phyloP scores from a whole-genome alignment of 2,797 vertebrate species.

The Muscicapa striata region DNA sequence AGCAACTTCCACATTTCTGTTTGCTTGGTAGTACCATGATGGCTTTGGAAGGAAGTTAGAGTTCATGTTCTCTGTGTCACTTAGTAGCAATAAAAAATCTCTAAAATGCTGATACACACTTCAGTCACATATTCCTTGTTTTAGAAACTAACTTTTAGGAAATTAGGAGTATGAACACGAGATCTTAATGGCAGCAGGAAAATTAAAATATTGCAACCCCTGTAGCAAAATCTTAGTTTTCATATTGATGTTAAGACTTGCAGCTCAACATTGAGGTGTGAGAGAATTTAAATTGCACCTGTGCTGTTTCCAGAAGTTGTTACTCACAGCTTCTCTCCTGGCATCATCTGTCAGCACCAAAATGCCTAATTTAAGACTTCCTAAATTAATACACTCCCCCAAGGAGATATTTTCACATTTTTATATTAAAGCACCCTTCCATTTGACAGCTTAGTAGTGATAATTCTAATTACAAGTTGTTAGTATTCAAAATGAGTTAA shows the following conservation, averaged over 20 bases:
- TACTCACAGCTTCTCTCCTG: not conserved
- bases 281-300: not conserved
- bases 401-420: not conserved
- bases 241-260: not conserved
- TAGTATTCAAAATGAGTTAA: not conserved
- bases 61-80: not conserved
- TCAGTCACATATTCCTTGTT: not conserved
- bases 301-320: not conserved
- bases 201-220: not conserved
- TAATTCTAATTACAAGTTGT: not conserved
- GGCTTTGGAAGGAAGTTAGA: not conserved
- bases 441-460: not conserved
- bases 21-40: not conserved
- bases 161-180: not conserved
- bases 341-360: not conserved
- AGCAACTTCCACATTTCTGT: not conserved
- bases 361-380: not conserved
- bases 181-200: not conserved
- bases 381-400: not conserved
- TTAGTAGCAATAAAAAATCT: not conserved
- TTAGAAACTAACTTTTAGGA: not conserved
- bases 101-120: rapidly evolving
- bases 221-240: not conserved
- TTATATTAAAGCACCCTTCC: not conserved
- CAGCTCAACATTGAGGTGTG: rapidly evolving